Percentiles rank a stretch among this genome's conserved stretches.
Conservation (phyloP, 2,113 vertebrate genomes). For the Noturus placidus region DNA sequence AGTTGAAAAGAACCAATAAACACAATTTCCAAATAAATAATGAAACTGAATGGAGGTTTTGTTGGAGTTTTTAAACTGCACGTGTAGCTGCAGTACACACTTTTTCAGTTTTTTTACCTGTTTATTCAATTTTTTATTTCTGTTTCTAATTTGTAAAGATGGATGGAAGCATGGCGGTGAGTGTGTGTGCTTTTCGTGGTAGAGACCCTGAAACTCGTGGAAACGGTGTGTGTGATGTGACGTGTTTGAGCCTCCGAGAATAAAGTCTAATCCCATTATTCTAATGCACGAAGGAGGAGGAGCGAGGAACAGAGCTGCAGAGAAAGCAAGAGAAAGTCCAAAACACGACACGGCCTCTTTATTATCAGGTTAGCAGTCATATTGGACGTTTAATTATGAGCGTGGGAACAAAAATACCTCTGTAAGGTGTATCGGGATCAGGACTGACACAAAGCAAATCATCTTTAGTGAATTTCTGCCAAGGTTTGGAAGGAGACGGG, state of each 20-base stretch:
- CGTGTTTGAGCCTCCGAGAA: constrained; percentile 51
- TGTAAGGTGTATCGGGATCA: not conserved
- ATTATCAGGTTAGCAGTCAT: not conserved
- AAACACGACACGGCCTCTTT: not conserved
- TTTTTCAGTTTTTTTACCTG: not conserved
- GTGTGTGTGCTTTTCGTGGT: not conserved
- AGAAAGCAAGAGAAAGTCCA: constrained; percentile 4
- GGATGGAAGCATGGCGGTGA: not conserved
- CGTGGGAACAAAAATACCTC: not conserved
- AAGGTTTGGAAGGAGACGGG: constrained; percentile 7
- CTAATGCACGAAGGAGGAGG: constrained; percentile 35
- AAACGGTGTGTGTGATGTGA: constrained; percentile 5
- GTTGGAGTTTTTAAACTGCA: not conserved
- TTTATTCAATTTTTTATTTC: not conserved
- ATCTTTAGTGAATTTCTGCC: constrained; percentile 34
- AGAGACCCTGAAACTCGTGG: not conserved
- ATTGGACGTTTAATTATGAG: not conserved
- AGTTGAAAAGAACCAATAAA: not conserved
- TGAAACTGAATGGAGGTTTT: not conserved
- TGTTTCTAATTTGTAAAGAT: not conserved
- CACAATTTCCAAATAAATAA: not conserved
- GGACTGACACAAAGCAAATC: constrained; percentile 24
- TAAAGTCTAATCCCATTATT: constrained; percentile 59
- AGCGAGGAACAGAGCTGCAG: not conserved
- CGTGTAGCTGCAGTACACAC: not conserved